Evolutionary conservation across 1,140 invertebrate species (phyloP), one percentile per base, ranked within the genome.

Genomic region (Nephotettix cincticeps): DNA sequence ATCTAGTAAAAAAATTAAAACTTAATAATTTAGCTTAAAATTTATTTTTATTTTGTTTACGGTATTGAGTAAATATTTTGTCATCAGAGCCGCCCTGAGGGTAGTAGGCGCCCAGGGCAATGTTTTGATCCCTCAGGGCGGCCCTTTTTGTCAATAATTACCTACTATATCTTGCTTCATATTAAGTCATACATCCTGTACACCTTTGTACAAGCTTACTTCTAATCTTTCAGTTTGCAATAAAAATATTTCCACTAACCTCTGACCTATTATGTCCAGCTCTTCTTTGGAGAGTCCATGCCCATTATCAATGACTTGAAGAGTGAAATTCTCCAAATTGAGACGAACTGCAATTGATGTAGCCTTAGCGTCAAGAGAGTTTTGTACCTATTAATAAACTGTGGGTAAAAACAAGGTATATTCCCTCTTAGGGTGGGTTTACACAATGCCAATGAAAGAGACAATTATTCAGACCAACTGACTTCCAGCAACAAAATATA

Each of bases 231-330:
- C 51, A 56, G 51, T 56, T 9, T 11, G 21, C 6, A 56, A 14
- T 9, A 11, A 11, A 11, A 56, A 56, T 11, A 14, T 11, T 19
- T 19, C 6, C 27, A 70, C 68, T 40, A 23, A 84, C 83, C 84
- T 84, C 71, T 76, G 75, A 51, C 81, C 84, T 63, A 84, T 56
- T 14, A 77, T 30, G 36, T 80, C 71, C 43, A 85, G 68, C 63
- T 84, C 74, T 47, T 79, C 72, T 25, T 65, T 19, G 19, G 68
- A 30, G 17, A 85, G 80, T 21, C 84, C 84, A 70, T 63, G n/a
- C 4, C 84, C 84, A 81, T 85, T 84, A 73, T 85, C 84, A 19
- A 84, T 78, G 21, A 84, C 82, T 75, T 84, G 82, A 27, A 85
- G 75, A 71, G 78, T 81, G 54, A 80, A 80, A 56, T 72, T 77